Evolutionary conservation across 2,797 vertebrate species (phyloP).

Genomic region (Steatocranus sp.): DNA sequence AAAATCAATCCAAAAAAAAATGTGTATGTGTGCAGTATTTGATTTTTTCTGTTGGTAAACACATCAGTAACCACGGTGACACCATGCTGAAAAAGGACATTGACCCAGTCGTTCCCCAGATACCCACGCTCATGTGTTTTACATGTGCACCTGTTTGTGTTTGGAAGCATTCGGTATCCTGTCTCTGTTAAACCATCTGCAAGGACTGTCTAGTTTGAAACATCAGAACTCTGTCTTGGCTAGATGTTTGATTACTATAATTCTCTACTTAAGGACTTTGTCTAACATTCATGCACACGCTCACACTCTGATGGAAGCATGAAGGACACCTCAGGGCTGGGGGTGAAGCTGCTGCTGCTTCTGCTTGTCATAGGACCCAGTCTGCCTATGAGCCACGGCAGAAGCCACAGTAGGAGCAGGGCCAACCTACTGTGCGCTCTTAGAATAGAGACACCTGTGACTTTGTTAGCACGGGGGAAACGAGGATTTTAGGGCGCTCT

Average conservation of each 20-base stretch:
- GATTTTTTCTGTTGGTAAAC: not conserved
- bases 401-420: not conserved
- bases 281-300: not conserved
- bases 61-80: not conserved
- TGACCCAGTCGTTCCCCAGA: not conserved
- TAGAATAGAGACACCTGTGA: not conserved
- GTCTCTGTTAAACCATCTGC: not conserved
- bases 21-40: not conserved
- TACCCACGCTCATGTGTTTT: not conserved
- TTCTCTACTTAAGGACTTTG: not conserved
- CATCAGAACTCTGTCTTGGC: not conserved
- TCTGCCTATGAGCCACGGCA: rapidly evolving
- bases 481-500: rapidly evolving
- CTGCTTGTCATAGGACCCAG: not conserved
- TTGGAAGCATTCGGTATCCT: rapidly evolving
- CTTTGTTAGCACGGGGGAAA: not conserved
- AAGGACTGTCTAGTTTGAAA: not conserved
- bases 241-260: not conserved
- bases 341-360: not conserved
- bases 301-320: not conserved
- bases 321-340: not conserved
- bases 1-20: not conserved
- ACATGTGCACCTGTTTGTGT: not conserved
- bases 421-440: not conserved
- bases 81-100: not conserved